A percentile compares a stretch with the other conserved stretches of the same genome.
Conservation (phyloP, 2,113 vertebrate species). For the Probosciger aterrimus region DNA sequence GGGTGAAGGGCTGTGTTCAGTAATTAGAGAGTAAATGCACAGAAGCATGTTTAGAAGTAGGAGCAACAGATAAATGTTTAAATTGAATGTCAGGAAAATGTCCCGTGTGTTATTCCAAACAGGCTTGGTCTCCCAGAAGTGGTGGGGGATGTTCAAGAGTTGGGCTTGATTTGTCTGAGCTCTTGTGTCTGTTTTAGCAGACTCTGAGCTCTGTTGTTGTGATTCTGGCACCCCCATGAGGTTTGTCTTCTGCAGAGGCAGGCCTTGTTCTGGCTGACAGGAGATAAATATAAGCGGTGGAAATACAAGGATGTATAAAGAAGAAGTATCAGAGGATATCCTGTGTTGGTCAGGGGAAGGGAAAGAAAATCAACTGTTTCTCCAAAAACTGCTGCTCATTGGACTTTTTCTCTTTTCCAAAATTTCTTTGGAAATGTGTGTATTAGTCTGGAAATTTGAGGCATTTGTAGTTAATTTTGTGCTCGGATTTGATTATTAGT, state of each 20-base stretch:
- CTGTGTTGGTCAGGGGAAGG: not conserved
- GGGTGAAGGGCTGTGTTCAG: not conserved
- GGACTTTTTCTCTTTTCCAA: not conserved
- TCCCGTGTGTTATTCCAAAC: not conserved
- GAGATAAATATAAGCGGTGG: not conserved
- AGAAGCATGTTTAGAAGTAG: not conserved
- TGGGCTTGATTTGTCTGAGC: not conserved
- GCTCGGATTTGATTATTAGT: not conserved
- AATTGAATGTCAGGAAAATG: not conserved
- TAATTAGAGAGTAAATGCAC: not conserved
- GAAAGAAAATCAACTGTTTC: not conserved
- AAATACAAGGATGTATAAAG: not conserved
- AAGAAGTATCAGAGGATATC: not conserved
- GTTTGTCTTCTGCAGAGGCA: not conserved
- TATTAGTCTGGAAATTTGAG: not conserved
- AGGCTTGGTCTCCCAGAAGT: not conserved
- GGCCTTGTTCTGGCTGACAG: not conserved
- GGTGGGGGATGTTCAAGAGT: rapidly evolving
- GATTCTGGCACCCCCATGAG: not conserved
- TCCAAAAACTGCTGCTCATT: not conserved
- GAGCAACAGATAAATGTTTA: not conserved
- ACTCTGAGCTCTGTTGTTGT: rapidly evolving
- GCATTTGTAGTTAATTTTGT: not conserved
- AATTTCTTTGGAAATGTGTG: not conserved
- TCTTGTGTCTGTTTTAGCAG: not conserved